phyloP scores from a whole-genome alignment of 2,888 invertebrate species.

The Petrophora chlorosata region DNA sequence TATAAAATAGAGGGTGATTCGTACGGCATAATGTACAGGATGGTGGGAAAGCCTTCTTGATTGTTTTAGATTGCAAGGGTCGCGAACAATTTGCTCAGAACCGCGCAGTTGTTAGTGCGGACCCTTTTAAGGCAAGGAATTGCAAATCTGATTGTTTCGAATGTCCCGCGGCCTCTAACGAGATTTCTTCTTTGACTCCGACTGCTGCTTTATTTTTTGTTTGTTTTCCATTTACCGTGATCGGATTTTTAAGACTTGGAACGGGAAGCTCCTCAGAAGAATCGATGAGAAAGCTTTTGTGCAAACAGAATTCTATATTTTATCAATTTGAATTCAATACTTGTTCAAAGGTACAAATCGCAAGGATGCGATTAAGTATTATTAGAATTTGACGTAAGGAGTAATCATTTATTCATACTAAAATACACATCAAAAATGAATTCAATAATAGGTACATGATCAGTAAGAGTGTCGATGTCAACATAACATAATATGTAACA shows the following conservation, averaged over 20 bases:
- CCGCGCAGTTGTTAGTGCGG: slow-evolving; percentile 39
- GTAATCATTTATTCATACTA: no score
- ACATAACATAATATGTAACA: no score
- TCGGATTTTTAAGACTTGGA: slow-evolving; percentile 26
- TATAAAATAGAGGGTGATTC: slow-evolving; percentile 13
- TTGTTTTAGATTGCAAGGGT: slow-evolving; percentile 53
- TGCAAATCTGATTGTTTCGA: slow-evolving; percentile 65
- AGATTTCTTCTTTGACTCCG: slow-evolving; percentile 39
- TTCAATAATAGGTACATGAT: no score
- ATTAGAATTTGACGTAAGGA: no score
- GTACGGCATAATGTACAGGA: slow-evolving; percentile 11
- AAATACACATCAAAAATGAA: no score
- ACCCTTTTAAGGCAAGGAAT: slow-evolving; percentile 55
- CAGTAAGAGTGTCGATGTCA: no score
- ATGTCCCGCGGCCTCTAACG: slow-evolving; percentile 45
- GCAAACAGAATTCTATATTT: slow-evolving; percentile 22
- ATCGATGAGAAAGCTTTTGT: slow-evolving; percentile 15
- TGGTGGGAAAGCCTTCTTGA: slow-evolving; percentile 41
- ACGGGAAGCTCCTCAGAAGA: slow-evolving; percentile 11
- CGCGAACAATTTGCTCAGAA: slow-evolving; percentile 41
- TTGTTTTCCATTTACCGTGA: slow-evolving; percentile 31
- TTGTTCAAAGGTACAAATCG: background rate
- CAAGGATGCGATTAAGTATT: background rate
- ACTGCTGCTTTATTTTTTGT: slow-evolving; percentile 24
- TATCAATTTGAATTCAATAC: slow-evolving; percentile 1